Conservation (phyloP, 92 coral and sea anemone genomes). For the Phenganax stokvisi region DNA sequence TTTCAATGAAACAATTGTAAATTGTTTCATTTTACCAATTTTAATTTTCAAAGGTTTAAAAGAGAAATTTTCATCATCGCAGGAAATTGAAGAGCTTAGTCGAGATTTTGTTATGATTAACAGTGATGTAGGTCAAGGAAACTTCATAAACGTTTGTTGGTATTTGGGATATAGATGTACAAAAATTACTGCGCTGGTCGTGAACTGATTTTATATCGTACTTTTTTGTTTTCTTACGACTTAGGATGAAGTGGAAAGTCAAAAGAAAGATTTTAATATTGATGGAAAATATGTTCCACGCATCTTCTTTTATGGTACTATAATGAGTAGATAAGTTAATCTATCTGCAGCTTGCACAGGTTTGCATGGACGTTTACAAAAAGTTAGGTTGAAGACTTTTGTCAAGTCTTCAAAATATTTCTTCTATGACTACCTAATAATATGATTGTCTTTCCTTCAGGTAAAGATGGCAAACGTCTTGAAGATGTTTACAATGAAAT, state of each 20-base stretch:
- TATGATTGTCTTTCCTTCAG: conserved; percentile 33
- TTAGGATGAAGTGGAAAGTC: conserved; percentile 66
- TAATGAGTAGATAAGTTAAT: neutral
- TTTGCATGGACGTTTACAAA: too few species aligned
- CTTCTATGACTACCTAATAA: neutral
- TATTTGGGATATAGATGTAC: too few species aligned
- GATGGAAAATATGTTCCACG: conserved; percentile 79
- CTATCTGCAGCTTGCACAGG: neutral
- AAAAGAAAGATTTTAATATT: conserved; percentile 55
- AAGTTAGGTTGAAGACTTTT: neutral
- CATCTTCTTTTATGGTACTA: conserved; percentile 57
- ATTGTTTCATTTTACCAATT: neutral
- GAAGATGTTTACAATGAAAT: conserved; percentile 54
- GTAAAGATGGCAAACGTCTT: conserved; percentile 55
- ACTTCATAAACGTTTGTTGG: too few species aligned
- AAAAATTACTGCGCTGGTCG: neutral
- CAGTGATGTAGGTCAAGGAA: conserved; percentile 49
- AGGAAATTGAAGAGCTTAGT: conserved; percentile 62
- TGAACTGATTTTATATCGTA: too few species aligned
- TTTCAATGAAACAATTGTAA: too few species aligned
- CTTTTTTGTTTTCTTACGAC: neutral
- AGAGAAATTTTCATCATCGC: conserved; percentile 62
- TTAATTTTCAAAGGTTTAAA: conserved; percentile 54
- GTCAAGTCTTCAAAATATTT: neutral
- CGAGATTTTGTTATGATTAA: conserved; percentile 77